Evolutionary conservation across 2,797 vertebrate species (phyloP), one percentile per base, ranked within the genome.

Genomic region (Lepus townsendii): DNA sequence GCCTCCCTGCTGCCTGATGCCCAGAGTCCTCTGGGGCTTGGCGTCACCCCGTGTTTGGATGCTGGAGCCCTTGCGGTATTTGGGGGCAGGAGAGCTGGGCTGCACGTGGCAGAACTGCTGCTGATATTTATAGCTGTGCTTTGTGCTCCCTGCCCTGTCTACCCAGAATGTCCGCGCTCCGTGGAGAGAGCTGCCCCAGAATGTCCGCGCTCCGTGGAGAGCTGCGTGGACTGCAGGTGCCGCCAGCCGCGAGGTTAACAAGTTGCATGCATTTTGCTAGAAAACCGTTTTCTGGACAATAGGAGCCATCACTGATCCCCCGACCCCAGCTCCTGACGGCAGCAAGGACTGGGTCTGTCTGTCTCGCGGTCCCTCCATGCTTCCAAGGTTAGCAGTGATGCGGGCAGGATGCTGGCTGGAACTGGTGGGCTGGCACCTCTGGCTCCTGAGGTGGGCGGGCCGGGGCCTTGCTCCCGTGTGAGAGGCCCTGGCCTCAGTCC

Each of bases 1-100:
- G 7, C 14, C 65, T 27, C 30, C 57, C 42, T 42, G 35, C 19
- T 17, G 82, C 68, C 76, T 0, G 35, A 8, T 3, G 2, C 1
- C 50, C 38, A 8, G 26, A 4, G 10, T 19, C n/a, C 14, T 0
- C 30, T 2, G 0, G 4, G 68, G 57, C 27, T n/a, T 4, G 0
- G 12, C 0, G 52, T 16, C 26, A 0, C 0, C 0, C 6, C 0
- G 32, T 0, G n/a, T n/a, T 7, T 0, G 3, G 17, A 2, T 1
- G 0, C 62, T 9, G 4, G 24, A 65, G 73, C 78, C 35, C 30
- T 3, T 13, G 27, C 14, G 0, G 30, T 9, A 0, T 27, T 82
- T 57, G 20, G 63, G 77, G 91, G 80, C 63, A 14, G 26, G 63
- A 9, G 30, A 42, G 75, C 27, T 2, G 5, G 63, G 66, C 26